phyloP scores from a whole-genome alignment of 1,140 invertebrate genomes.

The Listronotus bonariensis region DNA sequence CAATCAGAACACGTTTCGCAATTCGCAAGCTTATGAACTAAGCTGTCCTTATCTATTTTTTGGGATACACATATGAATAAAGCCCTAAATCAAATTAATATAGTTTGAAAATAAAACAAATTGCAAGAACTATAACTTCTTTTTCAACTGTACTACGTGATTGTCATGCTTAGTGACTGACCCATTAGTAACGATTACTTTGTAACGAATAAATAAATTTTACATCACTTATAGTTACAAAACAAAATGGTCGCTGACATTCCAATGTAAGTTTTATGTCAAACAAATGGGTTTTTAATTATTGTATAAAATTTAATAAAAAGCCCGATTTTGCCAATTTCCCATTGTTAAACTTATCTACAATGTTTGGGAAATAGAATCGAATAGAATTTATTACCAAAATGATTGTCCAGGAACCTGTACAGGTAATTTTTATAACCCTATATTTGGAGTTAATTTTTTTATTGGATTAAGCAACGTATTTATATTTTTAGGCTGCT shows the following conservation, averaged over 20 bases:
- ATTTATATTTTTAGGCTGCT: slow-evolving; percentile 73
- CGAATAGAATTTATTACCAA: slow-evolving; percentile 12
- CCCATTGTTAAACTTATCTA: slow-evolving; percentile 1
- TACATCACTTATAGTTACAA: neutral
- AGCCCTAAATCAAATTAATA: too few species aligned
- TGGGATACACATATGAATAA: too few species aligned
- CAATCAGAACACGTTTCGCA: too few species aligned
- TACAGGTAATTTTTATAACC: slow-evolving; percentile 68
- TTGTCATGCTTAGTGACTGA: too few species aligned
- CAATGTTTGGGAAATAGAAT: slow-evolving; percentile 18
- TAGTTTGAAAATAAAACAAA: too few species aligned
- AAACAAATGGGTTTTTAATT: slow-evolving; percentile 38
- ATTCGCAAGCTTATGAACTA: too few species aligned
- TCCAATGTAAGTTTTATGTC: slow-evolving; percentile 25
- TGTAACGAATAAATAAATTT: too few species aligned
- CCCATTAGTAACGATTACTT: too few species aligned
- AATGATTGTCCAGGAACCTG: slow-evolving; percentile 87
- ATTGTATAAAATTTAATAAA: slow-evolving; percentile 19
- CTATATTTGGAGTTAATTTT: slow-evolving; percentile 31
- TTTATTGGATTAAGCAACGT: slow-evolving; percentile 21
- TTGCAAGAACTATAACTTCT: too few species aligned
- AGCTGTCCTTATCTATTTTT: too few species aligned
- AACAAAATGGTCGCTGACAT: slow-evolving; percentile 40
- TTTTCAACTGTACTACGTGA: too few species aligned
- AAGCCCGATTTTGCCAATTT: slow-evolving; percentile 15